These are phyloP conservation scores for Miniopterus natalensis DNA, from an alignment of 2,113 vertebrate species.

Conservation along the genomic window DNA sequence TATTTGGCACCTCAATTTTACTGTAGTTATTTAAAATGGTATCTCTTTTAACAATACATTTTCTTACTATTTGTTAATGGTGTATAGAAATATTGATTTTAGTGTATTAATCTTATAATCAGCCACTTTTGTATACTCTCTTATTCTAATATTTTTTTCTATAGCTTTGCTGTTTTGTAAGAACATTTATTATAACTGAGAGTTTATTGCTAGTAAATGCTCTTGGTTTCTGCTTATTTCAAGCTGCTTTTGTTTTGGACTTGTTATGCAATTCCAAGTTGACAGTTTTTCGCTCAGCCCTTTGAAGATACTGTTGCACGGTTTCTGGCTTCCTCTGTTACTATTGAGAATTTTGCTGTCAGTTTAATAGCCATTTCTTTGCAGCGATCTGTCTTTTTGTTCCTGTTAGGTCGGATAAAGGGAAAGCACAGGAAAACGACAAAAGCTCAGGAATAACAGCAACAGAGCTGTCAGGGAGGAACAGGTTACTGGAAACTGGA, in stretches of 20 bases:
- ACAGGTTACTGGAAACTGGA: not conserved
- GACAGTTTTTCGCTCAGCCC: conserved; percentile 22
- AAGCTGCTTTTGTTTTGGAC: not conserved
- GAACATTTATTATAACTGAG: not conserved
- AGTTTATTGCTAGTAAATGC: not conserved
- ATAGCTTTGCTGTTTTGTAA: not conserved
- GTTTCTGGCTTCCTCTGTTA: conserved; percentile 47
- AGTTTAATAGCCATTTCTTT: conserved; percentile 51
- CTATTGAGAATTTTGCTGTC: conserved; percentile 18
- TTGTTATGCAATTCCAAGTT: not conserved
- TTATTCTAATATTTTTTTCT: not conserved
- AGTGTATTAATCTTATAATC: conserved; percentile 29
- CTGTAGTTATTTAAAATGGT: conserved; percentile 8
- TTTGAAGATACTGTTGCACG: not conserved
- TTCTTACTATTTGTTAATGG: conserved; percentile 3
- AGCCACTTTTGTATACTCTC: conserved; percentile 1
- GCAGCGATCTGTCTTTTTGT: conserved; percentile 2
- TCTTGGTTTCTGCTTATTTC: conserved; percentile 48
- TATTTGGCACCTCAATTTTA: not conserved
- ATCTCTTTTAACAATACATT: conserved; percentile 30
- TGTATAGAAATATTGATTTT: conserved; percentile 33
- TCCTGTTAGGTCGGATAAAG: not conserved
- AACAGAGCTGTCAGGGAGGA: not conserved
- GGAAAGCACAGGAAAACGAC: not conserved
- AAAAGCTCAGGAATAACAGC: not conserved